Evolutionary conservation across 2,113 vertebrate species (phyloP).

Genomic region (Rhipidura dahli): DNA sequence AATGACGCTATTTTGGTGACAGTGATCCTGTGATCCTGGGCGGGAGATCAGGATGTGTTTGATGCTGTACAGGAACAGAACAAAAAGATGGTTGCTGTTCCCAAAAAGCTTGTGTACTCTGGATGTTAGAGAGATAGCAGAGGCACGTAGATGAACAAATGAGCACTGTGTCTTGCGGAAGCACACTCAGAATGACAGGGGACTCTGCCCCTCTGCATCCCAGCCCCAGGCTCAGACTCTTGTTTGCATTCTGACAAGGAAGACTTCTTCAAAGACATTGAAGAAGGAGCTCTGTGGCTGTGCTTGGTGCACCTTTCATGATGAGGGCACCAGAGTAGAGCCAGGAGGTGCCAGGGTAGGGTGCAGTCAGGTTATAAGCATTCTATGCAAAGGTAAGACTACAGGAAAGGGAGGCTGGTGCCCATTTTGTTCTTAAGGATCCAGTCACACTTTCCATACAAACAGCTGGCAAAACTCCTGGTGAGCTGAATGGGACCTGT

Average conservation of each 20-base stretch:
- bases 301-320: background rate
- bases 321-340: background rate
- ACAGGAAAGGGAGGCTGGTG: background rate
- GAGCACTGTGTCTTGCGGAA: background rate
- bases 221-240: background rate
- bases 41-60: background rate
- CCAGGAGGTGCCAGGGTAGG: background rate
- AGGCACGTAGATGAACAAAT: background rate
- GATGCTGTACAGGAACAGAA: background rate
- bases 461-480: background rate
- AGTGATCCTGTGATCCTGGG: background rate
- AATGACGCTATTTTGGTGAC: background rate
- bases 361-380: background rate
- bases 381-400: background rate
- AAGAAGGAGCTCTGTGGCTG: background rate
- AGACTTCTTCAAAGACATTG: background rate
- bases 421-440: background rate
- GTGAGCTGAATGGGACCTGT: background rate
- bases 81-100: background rate
- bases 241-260: background rate
- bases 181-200: background rate
- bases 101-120: background rate
- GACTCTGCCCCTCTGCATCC: fast-evolving
- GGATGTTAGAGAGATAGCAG: background rate
- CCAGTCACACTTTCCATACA: background rate